Percentiles rank a stretch among this genome's conserved stretches.
phyloP scores from a whole-genome alignment of 2,797 vertebrate genomes.

The Phalanger gymnotis region DNA sequence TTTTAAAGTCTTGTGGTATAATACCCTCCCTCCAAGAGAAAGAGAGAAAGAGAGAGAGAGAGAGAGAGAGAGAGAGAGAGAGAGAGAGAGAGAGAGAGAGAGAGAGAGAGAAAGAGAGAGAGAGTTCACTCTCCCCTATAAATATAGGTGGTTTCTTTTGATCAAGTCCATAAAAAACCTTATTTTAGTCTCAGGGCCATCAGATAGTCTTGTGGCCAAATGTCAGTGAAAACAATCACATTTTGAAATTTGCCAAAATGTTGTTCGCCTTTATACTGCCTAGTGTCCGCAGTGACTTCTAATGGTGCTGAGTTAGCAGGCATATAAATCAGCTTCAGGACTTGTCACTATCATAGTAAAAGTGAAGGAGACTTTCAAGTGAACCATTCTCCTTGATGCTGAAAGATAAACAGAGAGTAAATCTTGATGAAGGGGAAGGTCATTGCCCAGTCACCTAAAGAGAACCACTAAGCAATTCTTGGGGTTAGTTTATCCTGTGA shows the following conservation, averaged over 20 bases:
- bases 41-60: too few species aligned
- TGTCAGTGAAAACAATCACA: not conserved
- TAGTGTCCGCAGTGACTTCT: not conserved
- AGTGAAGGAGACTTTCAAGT: constrained; percentile 35
- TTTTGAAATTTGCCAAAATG: not conserved
- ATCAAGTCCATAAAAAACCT: not conserved
- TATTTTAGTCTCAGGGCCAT: not conserved
- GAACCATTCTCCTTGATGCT: constrained; percentile 3
- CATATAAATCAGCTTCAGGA: constrained; percentile 57
- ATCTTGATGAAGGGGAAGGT: constrained; percentile 63
- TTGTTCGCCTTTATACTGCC: not conserved
- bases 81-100: too few species aligned
- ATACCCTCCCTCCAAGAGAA: not conserved
- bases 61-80: too few species aligned
- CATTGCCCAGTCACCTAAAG: constrained; percentile 23
- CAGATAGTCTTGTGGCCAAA: not conserved
- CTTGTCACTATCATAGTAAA: constrained; percentile 17
- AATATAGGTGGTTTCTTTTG: not conserved
- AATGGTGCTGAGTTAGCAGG: not conserved
- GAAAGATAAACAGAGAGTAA: constrained; percentile 53
- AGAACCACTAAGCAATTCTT: constrained; percentile 36
- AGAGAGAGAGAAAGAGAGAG: not conserved
- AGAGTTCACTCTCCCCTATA: not conserved
- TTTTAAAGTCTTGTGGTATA: not conserved
- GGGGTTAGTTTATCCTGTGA: constrained; percentile 15